phyloP scores from a whole-genome alignment of 1,140 invertebrate species.

The Teleogryllus occipitalis region DNA sequence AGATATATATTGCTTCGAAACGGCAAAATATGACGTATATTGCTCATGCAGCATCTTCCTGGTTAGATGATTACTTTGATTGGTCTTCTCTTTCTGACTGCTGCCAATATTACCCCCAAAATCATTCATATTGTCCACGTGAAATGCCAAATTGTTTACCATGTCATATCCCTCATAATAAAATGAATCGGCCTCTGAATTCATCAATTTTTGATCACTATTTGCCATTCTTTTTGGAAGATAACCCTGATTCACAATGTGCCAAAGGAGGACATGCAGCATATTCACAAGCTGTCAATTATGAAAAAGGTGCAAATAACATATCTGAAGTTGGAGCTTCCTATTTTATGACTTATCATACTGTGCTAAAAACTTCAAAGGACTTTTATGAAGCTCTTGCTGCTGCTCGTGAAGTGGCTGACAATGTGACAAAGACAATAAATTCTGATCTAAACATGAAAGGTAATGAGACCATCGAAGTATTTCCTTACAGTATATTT shows the following conservation, averaged over 20 bases:
- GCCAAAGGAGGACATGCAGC: constrained; percentile 69
- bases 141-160: constrained; percentile 28
- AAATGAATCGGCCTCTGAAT: constrained; percentile 46
- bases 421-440: constrained; percentile 65
- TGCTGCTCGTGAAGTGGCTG: constrained; percentile 60
- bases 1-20: constrained; percentile 64
- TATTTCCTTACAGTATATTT: constrained; percentile 87
- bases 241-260: constrained; percentile 68
- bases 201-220: constrained; percentile 59
- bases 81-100: constrained; percentile 45
- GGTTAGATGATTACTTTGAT: constrained; percentile 88
- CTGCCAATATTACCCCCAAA: constrained; percentile 34
- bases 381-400: constrained; percentile 77
- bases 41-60: constrained; percentile 65
- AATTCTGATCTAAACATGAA: constrained; percentile 40
- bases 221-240: constrained; percentile 69
- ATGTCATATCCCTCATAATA: constrained; percentile 42
- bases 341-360: constrained; percentile 87
- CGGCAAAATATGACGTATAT: constrained; percentile 61
- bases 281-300: constrained; percentile 45
- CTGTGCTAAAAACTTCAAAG: constrained; percentile 60
- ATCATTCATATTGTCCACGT: constrained; percentile 58
- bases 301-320: constrained; percentile 21
- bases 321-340: constrained; percentile 38
- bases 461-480: constrained; percentile 40